These are phyloP conservation scores for Panagrolaimus sp. DNA, from an alignment of 1,140 invertebrate species.

Conservation along the genomic window DNA sequence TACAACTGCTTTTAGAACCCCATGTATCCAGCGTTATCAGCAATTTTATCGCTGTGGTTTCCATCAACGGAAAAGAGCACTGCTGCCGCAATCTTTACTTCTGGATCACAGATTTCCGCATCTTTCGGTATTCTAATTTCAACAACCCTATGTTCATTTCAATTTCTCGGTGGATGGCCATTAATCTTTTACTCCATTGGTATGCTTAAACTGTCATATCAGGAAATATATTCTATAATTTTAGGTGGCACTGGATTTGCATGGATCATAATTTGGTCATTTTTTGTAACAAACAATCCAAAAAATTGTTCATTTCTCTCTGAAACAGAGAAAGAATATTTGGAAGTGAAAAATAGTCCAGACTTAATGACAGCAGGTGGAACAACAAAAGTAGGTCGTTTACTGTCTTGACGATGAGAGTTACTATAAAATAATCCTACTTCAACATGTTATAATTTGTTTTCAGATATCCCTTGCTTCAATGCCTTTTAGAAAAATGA, in stretches of 20 bases:
- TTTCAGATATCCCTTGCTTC: too few relatives aligned
- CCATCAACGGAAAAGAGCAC: background rate
- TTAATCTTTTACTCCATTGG: conserved; percentile 13
- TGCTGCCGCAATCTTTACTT: conserved; percentile 3
- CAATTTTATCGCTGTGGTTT: background rate
- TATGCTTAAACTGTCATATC: background rate
- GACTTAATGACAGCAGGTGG: background rate
- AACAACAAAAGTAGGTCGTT: background rate
- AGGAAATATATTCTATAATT: background rate
- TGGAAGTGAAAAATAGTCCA: background rate
- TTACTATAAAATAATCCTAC: too few relatives aligned
- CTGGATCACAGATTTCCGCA: conserved; percentile 6
- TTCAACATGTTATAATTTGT: too few relatives aligned
- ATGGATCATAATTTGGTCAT: too few relatives aligned
- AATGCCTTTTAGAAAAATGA: conserved; percentile 17
- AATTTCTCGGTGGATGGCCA: conserved; percentile 5
- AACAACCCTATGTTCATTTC: background rate
- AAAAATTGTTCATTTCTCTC: background rate
- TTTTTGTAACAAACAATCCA: background rate
- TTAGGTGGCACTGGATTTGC: background rate
- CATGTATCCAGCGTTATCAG: background rate
- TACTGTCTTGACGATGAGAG: too few relatives aligned
- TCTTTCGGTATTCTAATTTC: background rate
- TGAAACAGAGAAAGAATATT: background rate
- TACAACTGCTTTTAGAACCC: background rate